These are phyloP conservation scores for Ptychobarbus kaznakovi DNA, from an alignment of 2,797 vertebrate genomes.

Conservation along the genomic window DNA sequence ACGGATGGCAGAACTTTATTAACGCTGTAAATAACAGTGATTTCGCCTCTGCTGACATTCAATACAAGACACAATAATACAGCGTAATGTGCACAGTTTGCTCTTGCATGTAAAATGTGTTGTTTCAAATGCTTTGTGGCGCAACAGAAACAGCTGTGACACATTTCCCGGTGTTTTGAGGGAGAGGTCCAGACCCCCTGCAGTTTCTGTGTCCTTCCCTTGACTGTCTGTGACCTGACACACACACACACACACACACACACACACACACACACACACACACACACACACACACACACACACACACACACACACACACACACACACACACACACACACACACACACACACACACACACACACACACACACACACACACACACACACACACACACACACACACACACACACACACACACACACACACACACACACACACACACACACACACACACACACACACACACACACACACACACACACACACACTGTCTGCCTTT, in stretches of 20 bases:
- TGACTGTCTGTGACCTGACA: slow-evolving; percentile 59
- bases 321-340: slow-evolving; percentile 39
- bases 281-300: slow-evolving; percentile 30
- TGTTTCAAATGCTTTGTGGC: slow-evolving; percentile 37
- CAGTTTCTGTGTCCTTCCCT: slow-evolving; percentile 56
- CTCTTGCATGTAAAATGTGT: slow-evolving; percentile 21
- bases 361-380: slow-evolving; percentile 36
- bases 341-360: slow-evolving; percentile 30
- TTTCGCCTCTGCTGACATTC: not conserved
- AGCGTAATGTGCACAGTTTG: not conserved
- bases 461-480: slow-evolving; percentile 37
- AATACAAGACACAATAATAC: slow-evolving; percentile 1
- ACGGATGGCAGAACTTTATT: slow-evolving; percentile 20
- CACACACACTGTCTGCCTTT: slow-evolving; percentile 28
- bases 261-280: slow-evolving; percentile 34
- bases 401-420: slow-evolving; percentile 33
- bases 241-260: slow-evolving; percentile 32
- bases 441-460: slow-evolving; percentile 36
- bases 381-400: slow-evolving; percentile 32
- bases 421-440: slow-evolving; percentile 35
- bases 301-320: slow-evolving; percentile 37
- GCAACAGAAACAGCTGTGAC: slow-evolving; percentile 52
- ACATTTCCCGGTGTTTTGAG: slow-evolving; percentile 52
- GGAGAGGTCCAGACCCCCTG: slow-evolving; percentile 57
- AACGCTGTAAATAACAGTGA: slow-evolving; percentile 38